Evolutionary conservation across 2,113 vertebrate species (phyloP).

Genomic region (Formicarius rufipectus): DNA sequence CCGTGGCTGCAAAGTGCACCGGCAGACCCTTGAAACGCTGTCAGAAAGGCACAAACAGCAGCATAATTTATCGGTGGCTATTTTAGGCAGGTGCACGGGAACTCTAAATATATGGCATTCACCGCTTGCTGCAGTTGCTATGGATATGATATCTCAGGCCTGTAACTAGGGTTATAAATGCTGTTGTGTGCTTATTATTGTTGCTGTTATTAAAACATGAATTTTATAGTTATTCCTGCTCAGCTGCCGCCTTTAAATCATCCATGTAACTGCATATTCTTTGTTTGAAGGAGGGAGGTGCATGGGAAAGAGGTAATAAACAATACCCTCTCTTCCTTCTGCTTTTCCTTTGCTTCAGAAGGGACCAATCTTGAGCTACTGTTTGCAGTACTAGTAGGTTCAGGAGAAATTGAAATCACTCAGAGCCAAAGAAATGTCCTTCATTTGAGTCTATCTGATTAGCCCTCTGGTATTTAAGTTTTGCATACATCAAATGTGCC

Average conservation of each 20-base stretch:
- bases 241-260: slow-evolving; percentile 45
- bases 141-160: slow-evolving; percentile 61
- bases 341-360: slow-evolving; percentile 21
- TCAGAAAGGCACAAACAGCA: slow-evolving; percentile 46
- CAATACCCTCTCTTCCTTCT: not conserved
- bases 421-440: not conserved
- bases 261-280: not conserved
- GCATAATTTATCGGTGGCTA: slow-evolving; percentile 57
- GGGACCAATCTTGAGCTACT: not conserved
- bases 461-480: not conserved
- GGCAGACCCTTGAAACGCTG: not conserved
- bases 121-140: slow-evolving; percentile 61
- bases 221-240: slow-evolving; percentile 49
- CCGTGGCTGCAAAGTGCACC: not conserved
- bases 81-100: slow-evolving; percentile 66
- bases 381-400: not conserved
- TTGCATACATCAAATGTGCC: not conserved
- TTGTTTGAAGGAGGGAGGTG: not conserved
- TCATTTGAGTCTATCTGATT: not conserved
- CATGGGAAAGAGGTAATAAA: not conserved
- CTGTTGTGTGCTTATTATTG: slow-evolving; percentile 57
- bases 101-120: slow-evolving; percentile 59
- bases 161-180: slow-evolving; percentile 64
- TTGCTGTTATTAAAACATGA: slow-evolving; percentile 61
- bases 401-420: not conserved